Conservation (phyloP, 1,140 invertebrate species). For the Leptinotarsa lineolata region DNA sequence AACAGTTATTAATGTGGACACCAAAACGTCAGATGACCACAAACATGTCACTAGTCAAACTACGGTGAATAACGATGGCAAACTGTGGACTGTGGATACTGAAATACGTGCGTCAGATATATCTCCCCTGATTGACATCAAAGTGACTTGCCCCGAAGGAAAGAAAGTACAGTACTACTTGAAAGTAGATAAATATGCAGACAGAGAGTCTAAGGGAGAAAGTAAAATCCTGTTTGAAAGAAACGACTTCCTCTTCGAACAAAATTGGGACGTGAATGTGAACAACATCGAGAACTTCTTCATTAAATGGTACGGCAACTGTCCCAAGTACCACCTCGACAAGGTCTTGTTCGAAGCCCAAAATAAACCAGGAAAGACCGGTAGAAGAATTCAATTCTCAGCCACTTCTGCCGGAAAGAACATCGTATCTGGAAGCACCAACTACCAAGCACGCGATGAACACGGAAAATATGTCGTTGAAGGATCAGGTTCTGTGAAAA, state of each 20-base stretch:
- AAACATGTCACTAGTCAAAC: constrained; percentile 56
- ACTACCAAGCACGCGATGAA: constrained; percentile 72
- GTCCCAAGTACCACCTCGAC: constrained; percentile 67
- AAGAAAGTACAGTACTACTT: constrained; percentile 60
- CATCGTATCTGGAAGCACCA: constrained; percentile 68
- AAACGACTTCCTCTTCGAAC: constrained; percentile 59
- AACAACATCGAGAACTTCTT: constrained; percentile 68
- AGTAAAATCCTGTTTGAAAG: constrained; percentile 59
- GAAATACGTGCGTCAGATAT: constrained; percentile 52
- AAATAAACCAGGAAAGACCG: constrained; percentile 63
- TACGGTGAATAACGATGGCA: constrained; percentile 57
- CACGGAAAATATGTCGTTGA: constrained; percentile 72
- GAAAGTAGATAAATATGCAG: constrained; percentile 61
- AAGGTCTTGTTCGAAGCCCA: constrained; percentile 68
- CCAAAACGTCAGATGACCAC: constrained; percentile 60
- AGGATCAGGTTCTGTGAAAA: constrained; percentile 68
- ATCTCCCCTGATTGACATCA: constrained; percentile 34
- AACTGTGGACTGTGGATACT: constrained; percentile 59
- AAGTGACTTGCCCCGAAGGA: constrained; percentile 57
- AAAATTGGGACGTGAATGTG: constrained; percentile 62
- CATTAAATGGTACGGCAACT: constrained; percentile 67
- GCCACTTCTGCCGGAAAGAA: constrained; percentile 68
- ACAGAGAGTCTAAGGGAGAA: constrained; percentile 61
- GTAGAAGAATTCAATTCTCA: constrained; percentile 61
- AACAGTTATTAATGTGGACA: constrained; percentile 60